A percentile compares a stretch with the other conserved stretches of the same genome.
Conservation (phyloP, 2,888 invertebrate genomes). For the Lobophora halterata region DNA sequence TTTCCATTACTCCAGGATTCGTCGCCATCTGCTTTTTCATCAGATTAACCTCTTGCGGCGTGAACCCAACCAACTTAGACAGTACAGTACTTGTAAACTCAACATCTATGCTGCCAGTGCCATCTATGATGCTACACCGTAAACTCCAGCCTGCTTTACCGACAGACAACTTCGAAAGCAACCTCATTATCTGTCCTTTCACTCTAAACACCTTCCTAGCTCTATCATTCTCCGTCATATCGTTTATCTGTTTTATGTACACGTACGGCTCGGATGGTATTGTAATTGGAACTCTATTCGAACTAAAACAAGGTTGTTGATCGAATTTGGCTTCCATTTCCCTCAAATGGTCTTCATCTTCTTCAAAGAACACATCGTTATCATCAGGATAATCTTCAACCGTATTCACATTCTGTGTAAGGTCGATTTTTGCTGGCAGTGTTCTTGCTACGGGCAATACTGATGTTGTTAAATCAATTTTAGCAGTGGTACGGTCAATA, state of each 20-base stretch:
- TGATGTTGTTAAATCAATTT: slow-evolving; percentile 1
- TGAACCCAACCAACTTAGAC: slow-evolving; percentile 70
- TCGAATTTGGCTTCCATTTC: slow-evolving; percentile 59
- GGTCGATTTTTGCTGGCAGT: slow-evolving; percentile 35
- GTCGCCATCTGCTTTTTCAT: slow-evolving; percentile 59
- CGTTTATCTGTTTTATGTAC: slow-evolving; percentile 70
- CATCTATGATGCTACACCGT: slow-evolving; percentile 80
- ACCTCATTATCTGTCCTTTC: slow-evolving; percentile 78
- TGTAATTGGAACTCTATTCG: slow-evolving; percentile 33
- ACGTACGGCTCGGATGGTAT: slow-evolving; percentile 60
- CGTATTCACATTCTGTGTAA: slow-evolving; percentile 28
- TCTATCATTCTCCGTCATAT: slow-evolving; percentile 48
- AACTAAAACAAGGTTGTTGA: slow-evolving; percentile 12
- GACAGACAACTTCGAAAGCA: slow-evolving; percentile 78
- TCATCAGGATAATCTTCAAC: slow-evolving; percentile 56
- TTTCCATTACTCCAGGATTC: slow-evolving; percentile 58
- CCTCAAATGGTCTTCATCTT: slow-evolving; percentile 62
- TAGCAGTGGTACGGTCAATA: neutral
- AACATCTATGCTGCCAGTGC: slow-evolving; percentile 76
- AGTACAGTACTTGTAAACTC: slow-evolving; percentile 80
- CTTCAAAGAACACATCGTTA: slow-evolving; percentile 48
- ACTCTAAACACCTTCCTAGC: slow-evolving; percentile 73
- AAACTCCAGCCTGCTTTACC: slow-evolving; percentile 78
- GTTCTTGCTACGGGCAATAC: slow-evolving; percentile 21
- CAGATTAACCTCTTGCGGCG: slow-evolving; percentile 67